These are phyloP conservation scores for Platerodrilus igneus DNA, from an alignment of 2,888 invertebrate genomes.

Conservation along the genomic window DNA sequence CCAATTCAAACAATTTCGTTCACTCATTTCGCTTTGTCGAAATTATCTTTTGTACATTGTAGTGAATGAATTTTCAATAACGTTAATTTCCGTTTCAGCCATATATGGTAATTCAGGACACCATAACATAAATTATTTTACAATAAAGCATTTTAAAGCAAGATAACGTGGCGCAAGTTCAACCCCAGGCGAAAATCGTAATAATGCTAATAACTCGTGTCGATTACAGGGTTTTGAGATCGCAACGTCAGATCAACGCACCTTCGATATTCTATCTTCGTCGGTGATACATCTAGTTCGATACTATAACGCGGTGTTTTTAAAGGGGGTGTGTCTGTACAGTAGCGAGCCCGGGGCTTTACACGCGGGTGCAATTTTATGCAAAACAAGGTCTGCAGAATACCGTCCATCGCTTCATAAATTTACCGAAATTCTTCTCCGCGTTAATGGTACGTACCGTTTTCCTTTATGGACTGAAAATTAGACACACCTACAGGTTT, in stretches of 20 bases:
- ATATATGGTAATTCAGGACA: too few relatives aligned
- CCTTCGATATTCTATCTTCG: constrained; percentile 32
- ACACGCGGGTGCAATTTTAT: constrained; percentile 40
- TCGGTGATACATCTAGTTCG: constrained; percentile 24
- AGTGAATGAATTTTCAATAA: too few relatives aligned
- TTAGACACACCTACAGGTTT: too few relatives aligned
- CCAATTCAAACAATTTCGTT: too few relatives aligned
- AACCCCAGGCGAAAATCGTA: constrained; percentile 34
- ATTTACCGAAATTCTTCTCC: too few relatives aligned
- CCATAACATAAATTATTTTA: constrained; percentile 27
- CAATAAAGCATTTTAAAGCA: constrained; percentile 26
- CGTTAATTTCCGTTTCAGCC: too few relatives aligned
- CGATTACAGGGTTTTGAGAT: constrained; percentile 41
- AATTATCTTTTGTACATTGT: too few relatives aligned
- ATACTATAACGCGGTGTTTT: constrained; percentile 30
- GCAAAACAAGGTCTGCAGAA: too few relatives aligned
- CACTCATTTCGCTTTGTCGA: too few relatives aligned
- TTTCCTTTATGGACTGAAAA: too few relatives aligned
- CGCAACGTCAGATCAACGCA: constrained; percentile 37
- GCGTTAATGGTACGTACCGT: too few relatives aligned
- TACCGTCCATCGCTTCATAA: too few relatives aligned
- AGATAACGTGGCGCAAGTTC: constrained; percentile 29
- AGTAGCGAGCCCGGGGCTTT: constrained; percentile 39
- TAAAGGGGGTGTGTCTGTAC: constrained; percentile 41
- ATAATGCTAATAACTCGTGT: constrained; percentile 42